Conservation (phyloP, 2,888 invertebrate species). For the Drosophila mettleri region DNA sequence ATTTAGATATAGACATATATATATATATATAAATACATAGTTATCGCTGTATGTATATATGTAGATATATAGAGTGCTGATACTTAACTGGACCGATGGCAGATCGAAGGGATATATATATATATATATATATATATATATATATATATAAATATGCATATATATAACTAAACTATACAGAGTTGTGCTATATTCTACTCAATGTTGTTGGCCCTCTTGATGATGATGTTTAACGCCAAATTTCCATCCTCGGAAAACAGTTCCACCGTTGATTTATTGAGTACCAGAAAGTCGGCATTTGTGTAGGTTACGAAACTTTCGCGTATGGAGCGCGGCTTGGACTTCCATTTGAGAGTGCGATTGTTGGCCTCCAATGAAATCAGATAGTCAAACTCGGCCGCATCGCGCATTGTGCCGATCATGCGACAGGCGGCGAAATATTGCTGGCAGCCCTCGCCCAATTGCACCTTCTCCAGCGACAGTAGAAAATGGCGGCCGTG, state of each 20-base stretch:
- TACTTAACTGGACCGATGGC: conserved; percentile 13
- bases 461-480: conserved; percentile 98
- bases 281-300: conserved; percentile 99
- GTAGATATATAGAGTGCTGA: conserved; percentile 6
- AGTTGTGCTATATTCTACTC: conserved; percentile 7
- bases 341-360: conserved; percentile 90
- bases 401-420: conserved; percentile 99
- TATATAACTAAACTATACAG: background rate
- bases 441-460: conserved; percentile 97
- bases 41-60: background rate
- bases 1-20: background rate
- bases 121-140: conserved; percentile 9
- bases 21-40: background rate
- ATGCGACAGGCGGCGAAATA: conserved; percentile 99
- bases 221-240: conserved; percentile 99
- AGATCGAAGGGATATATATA: conserved; percentile 5
- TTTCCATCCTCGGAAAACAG: conserved; percentile 99
- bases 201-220: conserved; percentile 86
- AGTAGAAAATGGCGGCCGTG: conserved; percentile 99
- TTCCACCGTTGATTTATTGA: conserved; percentile 98
- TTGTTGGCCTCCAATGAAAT: conserved; percentile 89
- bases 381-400: conserved; percentile 98
- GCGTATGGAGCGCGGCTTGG: conserved; percentile 98
- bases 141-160: conserved; percentile 1
- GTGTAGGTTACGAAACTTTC: conserved; percentile 99